phyloP scores from a whole-genome alignment of 2,888 invertebrate genomes.

The Dryobotodes eremita region DNA sequence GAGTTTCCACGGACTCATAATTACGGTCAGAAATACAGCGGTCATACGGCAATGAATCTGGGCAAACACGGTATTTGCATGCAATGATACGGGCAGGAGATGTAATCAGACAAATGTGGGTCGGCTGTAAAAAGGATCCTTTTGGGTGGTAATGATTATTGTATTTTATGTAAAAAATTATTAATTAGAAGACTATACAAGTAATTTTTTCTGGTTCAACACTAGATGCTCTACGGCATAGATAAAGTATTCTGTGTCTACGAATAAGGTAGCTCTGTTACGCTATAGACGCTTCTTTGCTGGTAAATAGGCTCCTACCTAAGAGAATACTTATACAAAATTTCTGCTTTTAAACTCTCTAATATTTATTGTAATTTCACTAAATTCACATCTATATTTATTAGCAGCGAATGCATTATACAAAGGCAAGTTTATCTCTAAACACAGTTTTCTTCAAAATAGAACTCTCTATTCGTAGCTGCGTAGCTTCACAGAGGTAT shows the following conservation, averaged over 20 bases:
- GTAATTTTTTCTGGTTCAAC: background rate
- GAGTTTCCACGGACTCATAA: conserved; percentile 67
- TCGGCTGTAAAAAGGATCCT: conserved; percentile 12
- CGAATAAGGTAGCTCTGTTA: background rate
- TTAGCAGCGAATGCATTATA: too few relatives aligned
- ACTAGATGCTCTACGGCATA: background rate
- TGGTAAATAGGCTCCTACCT: background rate
- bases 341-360: too few relatives aligned
- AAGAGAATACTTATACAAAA: too few relatives aligned
- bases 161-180: background rate
- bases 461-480: too few relatives aligned
- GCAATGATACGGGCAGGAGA: conserved; percentile 70
- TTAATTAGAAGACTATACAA: background rate
- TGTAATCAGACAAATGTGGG: conserved; percentile 34
- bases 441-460: too few relatives aligned
- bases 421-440: too few relatives aligned
- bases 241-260: background rate
- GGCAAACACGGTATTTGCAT: conserved; percentile 80
- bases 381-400: too few relatives aligned
- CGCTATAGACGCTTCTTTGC: background rate
- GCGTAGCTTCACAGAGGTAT: too few relatives aligned
- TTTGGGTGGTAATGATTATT: background rate
- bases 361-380: too few relatives aligned
- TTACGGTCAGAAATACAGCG: conserved; percentile 69
- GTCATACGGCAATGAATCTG: conserved; percentile 68